Percentiles rank a stretch among this genome's conserved stretches.
phyloP scores from a whole-genome alignment of 2,113 vertebrate genomes.

The Eurypyga helias region DNA sequence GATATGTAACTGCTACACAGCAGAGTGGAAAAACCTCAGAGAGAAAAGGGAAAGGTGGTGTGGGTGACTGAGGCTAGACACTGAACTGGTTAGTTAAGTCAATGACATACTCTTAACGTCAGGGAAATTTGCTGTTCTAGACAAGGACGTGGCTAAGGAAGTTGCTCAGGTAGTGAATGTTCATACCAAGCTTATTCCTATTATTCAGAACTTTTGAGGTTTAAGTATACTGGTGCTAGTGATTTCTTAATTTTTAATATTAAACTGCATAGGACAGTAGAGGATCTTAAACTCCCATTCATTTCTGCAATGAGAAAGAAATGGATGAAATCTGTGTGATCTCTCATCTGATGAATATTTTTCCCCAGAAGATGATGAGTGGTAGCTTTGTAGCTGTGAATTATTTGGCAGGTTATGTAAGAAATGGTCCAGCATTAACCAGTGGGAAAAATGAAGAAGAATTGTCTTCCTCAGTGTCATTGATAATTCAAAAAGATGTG shows the following conservation, averaged over 20 bases:
- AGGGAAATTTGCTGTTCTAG: background rate
- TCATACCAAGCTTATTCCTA: background rate
- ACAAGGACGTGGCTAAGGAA: background rate
- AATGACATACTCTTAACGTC: too few species aligned
- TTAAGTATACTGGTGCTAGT: background rate
- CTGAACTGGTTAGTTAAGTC: background rate
- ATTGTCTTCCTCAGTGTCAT: background rate
- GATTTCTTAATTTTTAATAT: background rate
- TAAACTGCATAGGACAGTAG: background rate
- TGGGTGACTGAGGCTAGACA: background rate
- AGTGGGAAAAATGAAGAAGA: background rate
- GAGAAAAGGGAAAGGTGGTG: background rate
- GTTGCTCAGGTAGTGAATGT: background rate
- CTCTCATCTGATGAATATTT: background rate
- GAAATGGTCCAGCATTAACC: background rate
- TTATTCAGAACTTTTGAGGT: background rate
- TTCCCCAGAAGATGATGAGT: background rate
- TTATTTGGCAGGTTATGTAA: background rate
- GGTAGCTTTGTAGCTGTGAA: background rate
- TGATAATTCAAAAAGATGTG: background rate
- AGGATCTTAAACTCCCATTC: background rate
- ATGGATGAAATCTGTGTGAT: background rate
- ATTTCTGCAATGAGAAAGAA: background rate
- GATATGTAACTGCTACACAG: background rate
- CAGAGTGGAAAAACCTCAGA: background rate